These are phyloP conservation scores for Pogonocherus hispidulus DNA, from an alignment of 2,888 invertebrate genomes.

Conservation along the genomic window DNA sequence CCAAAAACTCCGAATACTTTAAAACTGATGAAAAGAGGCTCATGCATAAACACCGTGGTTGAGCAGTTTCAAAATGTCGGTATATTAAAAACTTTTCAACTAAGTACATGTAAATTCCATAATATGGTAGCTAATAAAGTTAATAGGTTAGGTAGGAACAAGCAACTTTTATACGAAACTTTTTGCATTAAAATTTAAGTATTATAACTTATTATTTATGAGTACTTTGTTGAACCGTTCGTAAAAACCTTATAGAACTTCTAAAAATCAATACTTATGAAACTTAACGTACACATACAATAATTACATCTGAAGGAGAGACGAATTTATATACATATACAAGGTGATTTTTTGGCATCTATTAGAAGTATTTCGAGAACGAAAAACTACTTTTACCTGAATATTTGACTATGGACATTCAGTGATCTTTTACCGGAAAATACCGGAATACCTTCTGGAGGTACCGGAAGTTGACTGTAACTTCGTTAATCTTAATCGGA, in stretches of 20 bases:
- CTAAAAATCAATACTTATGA: conserved; percentile 7
- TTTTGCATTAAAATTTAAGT: conserved; percentile 47
- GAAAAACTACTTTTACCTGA: no score
- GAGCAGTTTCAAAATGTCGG: conserved; percentile 18
- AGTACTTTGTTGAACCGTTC: conserved; percentile 29
- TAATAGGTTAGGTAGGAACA: conserved; percentile 50
- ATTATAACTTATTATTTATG: conserved; percentile 30
- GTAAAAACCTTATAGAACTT: conserved; percentile 18
- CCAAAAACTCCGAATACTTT: background rate
- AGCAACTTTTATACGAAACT: conserved; percentile 48
- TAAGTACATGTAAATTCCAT: conserved; percentile 56
- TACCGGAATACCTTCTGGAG: no score
- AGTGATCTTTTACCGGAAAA: no score
- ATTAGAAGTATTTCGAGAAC: no score
- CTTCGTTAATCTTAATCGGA: no score
- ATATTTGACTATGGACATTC: no score
- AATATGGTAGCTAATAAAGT: conserved; percentile 56
- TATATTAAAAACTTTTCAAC: conserved; percentile 61
- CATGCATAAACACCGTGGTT: conserved; percentile 24
- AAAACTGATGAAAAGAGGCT: conserved; percentile 10
- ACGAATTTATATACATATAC: no score
- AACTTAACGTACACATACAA: background rate
- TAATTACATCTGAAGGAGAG: no score
- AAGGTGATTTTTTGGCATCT: no score
- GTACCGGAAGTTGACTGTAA: no score